A percentile compares a stretch with the other conserved stretches of the same genome.
Evolutionary conservation across 2,888 invertebrate species (phyloP).

Genomic region (Dorcus hopei): DNA sequence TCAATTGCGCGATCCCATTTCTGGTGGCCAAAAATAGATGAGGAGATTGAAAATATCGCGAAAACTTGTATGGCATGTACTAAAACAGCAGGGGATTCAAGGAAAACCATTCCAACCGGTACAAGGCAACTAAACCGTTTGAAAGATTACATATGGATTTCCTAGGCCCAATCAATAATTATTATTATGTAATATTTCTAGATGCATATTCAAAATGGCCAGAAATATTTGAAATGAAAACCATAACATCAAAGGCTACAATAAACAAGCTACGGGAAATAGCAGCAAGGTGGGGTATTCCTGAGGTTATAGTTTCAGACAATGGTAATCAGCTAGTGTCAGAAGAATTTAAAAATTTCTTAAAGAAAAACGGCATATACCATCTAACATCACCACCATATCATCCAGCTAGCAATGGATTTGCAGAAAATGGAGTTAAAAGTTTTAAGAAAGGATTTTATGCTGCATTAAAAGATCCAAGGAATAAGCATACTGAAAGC

Average conservation of each 20-base stretch:
- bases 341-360: too few species aligned
- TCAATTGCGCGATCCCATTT: too few species aligned
- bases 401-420: too few species aligned
- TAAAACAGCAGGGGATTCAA: too few species aligned
- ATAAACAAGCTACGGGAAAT: constrained; percentile 14
- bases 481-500: too few species aligned
- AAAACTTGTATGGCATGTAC: not conserved
- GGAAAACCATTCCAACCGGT: not conserved
- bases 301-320: constrained; percentile 21
- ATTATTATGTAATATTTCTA: constrained; percentile 37
- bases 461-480: too few species aligned
- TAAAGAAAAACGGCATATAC: too few species aligned
- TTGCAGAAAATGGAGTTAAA: too few species aligned
- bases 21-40: too few species aligned
- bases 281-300: constrained; percentile 23
- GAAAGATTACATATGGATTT: constrained; percentile 4
- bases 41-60: constrained; percentile 23
- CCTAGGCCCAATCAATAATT: constrained; percentile 22
- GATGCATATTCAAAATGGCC: constrained; percentile 45
- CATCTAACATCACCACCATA: too few species aligned
- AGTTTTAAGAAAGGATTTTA: too few species aligned
- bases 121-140: not conserved
- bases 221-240: constrained; percentile 32
- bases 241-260: constrained; percentile 14
- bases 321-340: constrained; percentile 19